A percentile compares a stretch with the other conserved stretches of the same genome.
These are phyloP conservation scores for Mesorhabditis spiculigera DNA, from an alignment of 2,888 invertebrate genomes.

Conservation along the genomic window DNA sequence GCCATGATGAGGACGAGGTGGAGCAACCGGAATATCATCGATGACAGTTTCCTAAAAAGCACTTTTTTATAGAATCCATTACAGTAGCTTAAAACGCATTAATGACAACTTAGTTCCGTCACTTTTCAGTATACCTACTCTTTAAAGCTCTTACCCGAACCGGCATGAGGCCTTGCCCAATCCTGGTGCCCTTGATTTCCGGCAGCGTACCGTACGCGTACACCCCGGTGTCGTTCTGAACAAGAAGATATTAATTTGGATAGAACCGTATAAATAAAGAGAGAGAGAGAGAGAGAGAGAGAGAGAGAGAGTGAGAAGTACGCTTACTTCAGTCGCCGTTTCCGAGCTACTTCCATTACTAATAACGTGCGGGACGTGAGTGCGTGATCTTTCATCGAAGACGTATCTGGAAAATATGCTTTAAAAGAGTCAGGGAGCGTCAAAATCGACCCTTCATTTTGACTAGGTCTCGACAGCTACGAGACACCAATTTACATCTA, in stretches of 20 bases:
- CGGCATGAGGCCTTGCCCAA: neutral
- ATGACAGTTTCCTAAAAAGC: neutral
- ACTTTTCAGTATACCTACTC: too few relatives aligned
- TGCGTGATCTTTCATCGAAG: neutral
- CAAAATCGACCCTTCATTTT: too few relatives aligned
- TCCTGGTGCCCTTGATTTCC: neutral
- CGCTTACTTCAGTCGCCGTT: neutral
- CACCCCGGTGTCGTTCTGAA: neutral
- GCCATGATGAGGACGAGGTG: neutral
- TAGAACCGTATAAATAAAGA: too few relatives aligned
- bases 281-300: too few relatives aligned
- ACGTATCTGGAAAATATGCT: neutral
- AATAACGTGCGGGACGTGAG: neutral
- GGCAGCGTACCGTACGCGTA: neutral
- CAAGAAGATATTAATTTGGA: too few relatives aligned
- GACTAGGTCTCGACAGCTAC: too few relatives aligned
- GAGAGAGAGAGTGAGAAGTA: too few relatives aligned
- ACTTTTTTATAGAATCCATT: too few relatives aligned
- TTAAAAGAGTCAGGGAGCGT: too few relatives aligned
- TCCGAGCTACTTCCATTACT: conserved; percentile 3
- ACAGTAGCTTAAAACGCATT: neutral
- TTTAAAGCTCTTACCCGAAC: too few relatives aligned
- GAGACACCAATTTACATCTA: too few relatives aligned
- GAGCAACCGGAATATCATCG: neutral
- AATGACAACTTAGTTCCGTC: neutral